A percentile compares a stretch with the other conserved stretches of the same genome.
Evolutionary conservation across 2,888 invertebrate genomes (phyloP).

Genomic region (Tolmerus cingulatus): DNA sequence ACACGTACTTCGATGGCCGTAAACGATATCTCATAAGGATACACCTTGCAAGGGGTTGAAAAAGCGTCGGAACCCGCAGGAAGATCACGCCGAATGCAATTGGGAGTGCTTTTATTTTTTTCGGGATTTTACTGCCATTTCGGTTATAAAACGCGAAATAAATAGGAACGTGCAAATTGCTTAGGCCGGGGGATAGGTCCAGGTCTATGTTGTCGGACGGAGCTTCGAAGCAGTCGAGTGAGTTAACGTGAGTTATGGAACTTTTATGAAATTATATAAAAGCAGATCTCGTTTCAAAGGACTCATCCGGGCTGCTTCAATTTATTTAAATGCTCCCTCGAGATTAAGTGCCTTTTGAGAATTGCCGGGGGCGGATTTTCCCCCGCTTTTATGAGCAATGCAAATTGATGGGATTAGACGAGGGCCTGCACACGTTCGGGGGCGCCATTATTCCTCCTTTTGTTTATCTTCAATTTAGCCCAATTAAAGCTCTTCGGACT

Average conservation of each 20-base stretch:
- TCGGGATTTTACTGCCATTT: neutral
- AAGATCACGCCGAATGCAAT: slow-evolving; percentile 5
- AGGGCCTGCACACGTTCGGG: neutral
- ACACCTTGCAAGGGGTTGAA: neutral
- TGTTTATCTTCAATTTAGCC: neutral
- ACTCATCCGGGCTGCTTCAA: slow-evolving; percentile 2
- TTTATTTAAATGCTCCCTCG: slow-evolving; percentile 19
- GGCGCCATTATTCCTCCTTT: neutral
- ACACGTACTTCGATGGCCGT: slow-evolving; percentile 2
- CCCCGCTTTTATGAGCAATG: neutral
- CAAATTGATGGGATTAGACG: slow-evolving; percentile 11
- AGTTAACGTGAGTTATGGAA: slow-evolving; percentile 25
- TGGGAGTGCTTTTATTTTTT: neutral
- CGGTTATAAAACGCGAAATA: neutral
- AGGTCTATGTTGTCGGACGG: neutral
- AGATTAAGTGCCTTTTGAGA: slow-evolving; percentile 16
- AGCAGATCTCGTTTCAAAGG: neutral
- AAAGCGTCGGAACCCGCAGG: neutral
- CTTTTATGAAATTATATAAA: slow-evolving; percentile 1
- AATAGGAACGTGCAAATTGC: slow-evolving; percentile 18
- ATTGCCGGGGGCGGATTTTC: neutral
- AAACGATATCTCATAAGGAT: slow-evolving; percentile 3
- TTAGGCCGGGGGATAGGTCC: neutral
- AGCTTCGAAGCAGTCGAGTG: neutral
- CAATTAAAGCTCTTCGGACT: neutral